Evolutionary conservation across 2,113 vertebrate genomes (phyloP), one percentile per base, ranked within the genome.

Genomic region (Bos taurus): DNA sequence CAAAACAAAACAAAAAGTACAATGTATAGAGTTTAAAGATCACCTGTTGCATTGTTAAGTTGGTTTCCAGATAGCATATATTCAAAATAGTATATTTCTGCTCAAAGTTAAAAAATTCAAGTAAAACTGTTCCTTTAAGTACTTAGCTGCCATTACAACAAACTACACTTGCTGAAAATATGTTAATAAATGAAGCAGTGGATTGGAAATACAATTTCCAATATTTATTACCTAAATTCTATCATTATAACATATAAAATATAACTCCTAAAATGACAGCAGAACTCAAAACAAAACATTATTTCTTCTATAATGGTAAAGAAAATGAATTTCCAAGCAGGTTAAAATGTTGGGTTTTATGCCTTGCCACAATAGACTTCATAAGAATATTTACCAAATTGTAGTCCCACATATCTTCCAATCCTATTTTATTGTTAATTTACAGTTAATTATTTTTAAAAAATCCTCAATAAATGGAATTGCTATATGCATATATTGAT

Each of bases 121-220:
- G 19, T 50, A 97, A 96, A 84, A 83, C 17, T 52, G 2, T 46
- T 90, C 94, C 88, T 82, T 97, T 17, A 98, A 96, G 89, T 94
- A 97, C 90, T 98, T 91, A 80, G 92, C 78, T 86, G 74, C 98
- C 21, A 46, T 95, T 92, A 83, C 52, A 97, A 98, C 94, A 96
- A 98, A 88, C 94, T 98, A 98, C 97, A 98, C 97, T 98, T 96
- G 25, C 84, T 74, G 92, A 95, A 81, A 91, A 98, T 97, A 56
- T 97, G 91, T 90, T n/a, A 4, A 50, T 86, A 94, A 97, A 97
- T 95, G 84, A 84, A 99, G 57, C 15, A 54, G 46, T 62, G 9
- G 97, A 97, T 48, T 88, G 97, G 86, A 84, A 86, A 96, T 93
- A 92, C 56, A 96, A 77, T 97, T 97, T 96, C 74, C 59, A 97